Evolutionary conservation across 2,113 vertebrate genomes (phyloP).

Genomic region (Neogobius melanostomus): DNA sequence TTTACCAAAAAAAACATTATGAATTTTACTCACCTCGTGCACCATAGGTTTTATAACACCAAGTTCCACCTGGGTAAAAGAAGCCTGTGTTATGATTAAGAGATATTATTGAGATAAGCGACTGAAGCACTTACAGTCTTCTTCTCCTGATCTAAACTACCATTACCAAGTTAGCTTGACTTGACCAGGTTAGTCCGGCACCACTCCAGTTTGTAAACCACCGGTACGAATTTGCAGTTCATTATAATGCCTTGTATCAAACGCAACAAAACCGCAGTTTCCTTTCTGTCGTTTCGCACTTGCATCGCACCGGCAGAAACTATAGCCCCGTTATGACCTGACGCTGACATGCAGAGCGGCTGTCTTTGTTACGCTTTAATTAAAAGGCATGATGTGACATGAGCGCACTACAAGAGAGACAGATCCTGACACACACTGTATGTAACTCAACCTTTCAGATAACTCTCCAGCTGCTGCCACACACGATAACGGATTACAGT

Average conservation of each 20-base stretch:
- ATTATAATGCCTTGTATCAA: neutral
- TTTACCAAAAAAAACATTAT: too few species aligned
- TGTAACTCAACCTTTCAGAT: constrained; percentile 4
- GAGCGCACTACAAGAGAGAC: constrained; percentile 12
- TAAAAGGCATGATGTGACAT: constrained; percentile 53
- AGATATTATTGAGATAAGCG: too few species aligned
- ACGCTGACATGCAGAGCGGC: constrained; percentile 27
- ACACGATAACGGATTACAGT: neutral
- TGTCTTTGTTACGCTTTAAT: constrained; percentile 33
- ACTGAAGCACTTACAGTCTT: too few species aligned
- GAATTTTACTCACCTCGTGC: too few species aligned
- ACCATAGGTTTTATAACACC: too few species aligned
- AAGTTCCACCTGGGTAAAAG: too few species aligned
- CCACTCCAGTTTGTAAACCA: too few species aligned
- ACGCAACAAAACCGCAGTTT: constrained; percentile 3
- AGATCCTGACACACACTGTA: neutral
- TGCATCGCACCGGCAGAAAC: constrained; percentile 16
- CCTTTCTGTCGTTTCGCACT: constrained; percentile 14
- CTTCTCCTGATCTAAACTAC: too few species aligned
- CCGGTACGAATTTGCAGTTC: too few species aligned
- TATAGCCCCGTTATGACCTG: constrained; percentile 23
- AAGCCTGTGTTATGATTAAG: too few species aligned
- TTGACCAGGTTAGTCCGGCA: too few species aligned
- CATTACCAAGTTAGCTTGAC: too few species aligned
- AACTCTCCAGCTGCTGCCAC: neutral